Conservation (phyloP, 2,888 invertebrate genomes). For the Seira ritae region DNA sequence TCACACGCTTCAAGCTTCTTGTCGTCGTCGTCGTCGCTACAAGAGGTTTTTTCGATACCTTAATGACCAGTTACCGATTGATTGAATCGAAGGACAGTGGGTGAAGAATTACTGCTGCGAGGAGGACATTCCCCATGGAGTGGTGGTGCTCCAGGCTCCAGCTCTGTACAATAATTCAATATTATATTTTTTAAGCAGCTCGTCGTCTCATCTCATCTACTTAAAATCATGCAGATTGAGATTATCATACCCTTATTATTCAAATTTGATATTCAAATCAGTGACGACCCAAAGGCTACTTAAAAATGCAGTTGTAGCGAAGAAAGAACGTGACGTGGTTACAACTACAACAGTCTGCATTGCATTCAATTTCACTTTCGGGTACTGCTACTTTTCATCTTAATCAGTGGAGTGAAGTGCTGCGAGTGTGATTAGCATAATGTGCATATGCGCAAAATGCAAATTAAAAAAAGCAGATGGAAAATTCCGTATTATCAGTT, state of each 20-base stretch:
- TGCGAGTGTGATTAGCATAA: constrained; percentile 24
- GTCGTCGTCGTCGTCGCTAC: not conserved
- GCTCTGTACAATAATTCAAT: too few species aligned
- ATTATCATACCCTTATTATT: not conserved
- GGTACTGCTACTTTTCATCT: too few species aligned
- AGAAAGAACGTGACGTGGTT: not conserved
- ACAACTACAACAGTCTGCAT: not conserved
- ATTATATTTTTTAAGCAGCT: too few species aligned
- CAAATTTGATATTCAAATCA: constrained; percentile 4
- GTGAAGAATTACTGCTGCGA: constrained; percentile 5
- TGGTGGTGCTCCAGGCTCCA: too few species aligned
- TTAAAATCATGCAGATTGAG: constrained; percentile 13
- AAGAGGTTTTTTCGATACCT: constrained; percentile 1
- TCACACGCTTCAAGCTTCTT: constrained; percentile 47
- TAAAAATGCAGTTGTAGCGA: not conserved
- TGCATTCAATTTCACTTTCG: not conserved
- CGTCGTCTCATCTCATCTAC: not conserved
- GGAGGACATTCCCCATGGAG: not conserved
- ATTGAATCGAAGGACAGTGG: not conserved
- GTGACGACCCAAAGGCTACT: not conserved
- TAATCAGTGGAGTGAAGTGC: constrained; percentile 2
- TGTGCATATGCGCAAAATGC: constrained; percentile 23
- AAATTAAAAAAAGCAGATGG: not conserved
- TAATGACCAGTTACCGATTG: constrained; percentile 3
- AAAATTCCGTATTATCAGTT: too few species aligned